These are phyloP conservation scores for Aradophagus sp. DNA, from an alignment of 1,140 invertebrate genomes.

Conservation along the genomic window DNA sequence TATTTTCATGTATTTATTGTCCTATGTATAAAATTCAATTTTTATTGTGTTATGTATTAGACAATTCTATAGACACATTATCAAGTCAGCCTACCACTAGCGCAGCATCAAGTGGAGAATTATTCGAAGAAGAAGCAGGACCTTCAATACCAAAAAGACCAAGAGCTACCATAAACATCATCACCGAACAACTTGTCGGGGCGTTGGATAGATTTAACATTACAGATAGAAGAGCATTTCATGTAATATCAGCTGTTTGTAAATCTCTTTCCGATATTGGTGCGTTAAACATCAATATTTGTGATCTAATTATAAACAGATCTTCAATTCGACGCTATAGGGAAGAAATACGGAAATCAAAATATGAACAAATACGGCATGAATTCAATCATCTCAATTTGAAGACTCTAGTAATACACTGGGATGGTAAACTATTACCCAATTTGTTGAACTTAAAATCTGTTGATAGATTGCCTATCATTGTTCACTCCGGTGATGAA, in stretches of 20 bases:
- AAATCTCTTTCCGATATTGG: slow-evolving; percentile 12
- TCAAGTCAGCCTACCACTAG: slow-evolving; percentile 14
- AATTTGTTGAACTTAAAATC: slow-evolving; percentile 10
- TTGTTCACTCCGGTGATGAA: slow-evolving; percentile 12
- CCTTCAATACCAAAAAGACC: slow-evolving; percentile 13
- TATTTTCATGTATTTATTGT: slow-evolving; percentile 8
- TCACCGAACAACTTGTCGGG: slow-evolving; percentile 19
- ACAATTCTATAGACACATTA: slow-evolving; percentile 4
- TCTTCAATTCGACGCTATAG: slow-evolving; percentile 11
- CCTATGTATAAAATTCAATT: not conserved
- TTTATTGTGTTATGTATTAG: slow-evolving; percentile 14
- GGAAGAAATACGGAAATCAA: slow-evolving; percentile 8
- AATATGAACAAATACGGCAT: slow-evolving; percentile 9
- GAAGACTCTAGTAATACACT: slow-evolving; percentile 24
- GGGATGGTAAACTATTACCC: slow-evolving; percentile 29
- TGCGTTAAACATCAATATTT: slow-evolving; percentile 8
- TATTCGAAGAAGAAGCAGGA: slow-evolving; percentile 18
- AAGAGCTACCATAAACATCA: slow-evolving; percentile 11
- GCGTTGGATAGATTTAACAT: slow-evolving; percentile 29
- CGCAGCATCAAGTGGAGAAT: slow-evolving; percentile 19
- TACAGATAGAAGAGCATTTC: slow-evolving; percentile 18
- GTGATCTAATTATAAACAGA: slow-evolving; percentile 18
- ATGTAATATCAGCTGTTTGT: slow-evolving; percentile 14
- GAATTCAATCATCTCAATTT: slow-evolving; percentile 25
- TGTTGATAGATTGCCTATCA: slow-evolving; percentile 24